Conservation (phyloP, 2,113 vertebrate genomes). For the Rhea pennata region DNA sequence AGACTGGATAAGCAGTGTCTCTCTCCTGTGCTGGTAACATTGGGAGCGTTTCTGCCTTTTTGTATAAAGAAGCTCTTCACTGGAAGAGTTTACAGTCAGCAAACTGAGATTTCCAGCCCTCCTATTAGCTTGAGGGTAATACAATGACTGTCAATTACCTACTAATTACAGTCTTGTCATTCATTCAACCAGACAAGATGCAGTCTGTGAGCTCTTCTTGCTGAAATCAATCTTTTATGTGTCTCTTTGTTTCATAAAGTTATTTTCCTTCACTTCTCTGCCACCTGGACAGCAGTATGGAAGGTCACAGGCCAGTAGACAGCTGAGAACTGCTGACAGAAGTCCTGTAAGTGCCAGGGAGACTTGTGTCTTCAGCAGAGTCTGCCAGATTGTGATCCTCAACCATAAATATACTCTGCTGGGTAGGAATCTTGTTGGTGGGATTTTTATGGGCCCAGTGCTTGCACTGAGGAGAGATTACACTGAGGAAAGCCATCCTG, state of each 20-base stretch:
- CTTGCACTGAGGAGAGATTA: constrained; percentile 68
- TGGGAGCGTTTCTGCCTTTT: not conserved
- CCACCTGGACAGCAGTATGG: not conserved
- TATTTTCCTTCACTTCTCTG: not conserved
- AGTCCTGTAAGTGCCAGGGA: constrained; percentile 48
- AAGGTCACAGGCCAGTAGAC: constrained; percentile 52
- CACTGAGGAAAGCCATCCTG: constrained; percentile 73
- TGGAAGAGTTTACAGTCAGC: not conserved
- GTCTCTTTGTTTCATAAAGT: not conserved
- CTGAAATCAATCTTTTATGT: not conserved
- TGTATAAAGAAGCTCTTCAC: not conserved
- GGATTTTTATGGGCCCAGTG: constrained; percentile 8
- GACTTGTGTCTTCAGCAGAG: constrained; percentile 64
- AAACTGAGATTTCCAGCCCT: not conserved
- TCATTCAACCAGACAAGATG: not conserved
- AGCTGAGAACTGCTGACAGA: constrained; percentile 63
- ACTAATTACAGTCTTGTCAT: not conserved
- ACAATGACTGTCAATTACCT: not conserved
- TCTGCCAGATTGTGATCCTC: constrained; percentile 60
- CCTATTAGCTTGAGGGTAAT: not conserved
- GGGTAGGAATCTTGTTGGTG: not conserved
- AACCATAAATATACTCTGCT: constrained; percentile 52
- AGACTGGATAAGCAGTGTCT: not conserved
- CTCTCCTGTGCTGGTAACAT: not conserved
- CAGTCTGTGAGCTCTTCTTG: not conserved